Evolutionary conservation across 2,797 vertebrate species (phyloP).

Genomic region (Neostethus bicornis): DNA sequence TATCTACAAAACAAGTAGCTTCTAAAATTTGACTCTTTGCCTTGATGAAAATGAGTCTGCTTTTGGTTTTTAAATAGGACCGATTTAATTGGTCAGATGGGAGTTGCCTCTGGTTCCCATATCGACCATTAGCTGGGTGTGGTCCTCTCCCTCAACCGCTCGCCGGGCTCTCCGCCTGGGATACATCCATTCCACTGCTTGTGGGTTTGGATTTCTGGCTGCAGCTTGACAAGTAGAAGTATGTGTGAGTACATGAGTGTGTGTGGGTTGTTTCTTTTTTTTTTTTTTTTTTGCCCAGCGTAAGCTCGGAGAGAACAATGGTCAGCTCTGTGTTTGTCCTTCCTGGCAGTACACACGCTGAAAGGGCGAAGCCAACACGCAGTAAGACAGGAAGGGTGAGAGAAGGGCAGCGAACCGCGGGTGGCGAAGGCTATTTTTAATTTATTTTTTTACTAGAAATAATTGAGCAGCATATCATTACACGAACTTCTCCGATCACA

Average conservation of each 20-base stretch:
- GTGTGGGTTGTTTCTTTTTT: no score
- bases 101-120: slow-evolving; percentile 52
- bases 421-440: slow-evolving; percentile 1
- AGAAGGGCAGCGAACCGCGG: slow-evolving; percentile 17
- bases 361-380: slow-evolving; percentile 41
- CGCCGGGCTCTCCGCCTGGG: slow-evolving; percentile 17
- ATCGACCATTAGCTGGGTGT: slow-evolving; percentile 52
- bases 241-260: slow-evolving; percentile 23
- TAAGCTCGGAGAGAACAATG: slow-evolving; percentile 45
- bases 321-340: slow-evolving; percentile 46
- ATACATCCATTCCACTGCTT: slow-evolving; percentile 27
- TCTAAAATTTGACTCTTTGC: neutral
- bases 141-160: slow-evolving; percentile 40
- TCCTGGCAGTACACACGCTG: slow-evolving; percentile 44
- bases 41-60: slow-evolving; percentile 16
- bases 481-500: neutral
- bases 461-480: slow-evolving; percentile 1
- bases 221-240: slow-evolving; percentile 17
- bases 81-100: slow-evolving; percentile 63
- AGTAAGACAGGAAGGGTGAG: slow-evolving; percentile 19
- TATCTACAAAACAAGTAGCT: slow-evolving; percentile 17
- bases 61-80: slow-evolving; percentile 47
- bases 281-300: neutral
- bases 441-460: neutral
- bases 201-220: slow-evolving; percentile 45